Evolutionary conservation across 2,888 invertebrate species (phyloP).

Genomic region (Nycteola revayana): DNA sequence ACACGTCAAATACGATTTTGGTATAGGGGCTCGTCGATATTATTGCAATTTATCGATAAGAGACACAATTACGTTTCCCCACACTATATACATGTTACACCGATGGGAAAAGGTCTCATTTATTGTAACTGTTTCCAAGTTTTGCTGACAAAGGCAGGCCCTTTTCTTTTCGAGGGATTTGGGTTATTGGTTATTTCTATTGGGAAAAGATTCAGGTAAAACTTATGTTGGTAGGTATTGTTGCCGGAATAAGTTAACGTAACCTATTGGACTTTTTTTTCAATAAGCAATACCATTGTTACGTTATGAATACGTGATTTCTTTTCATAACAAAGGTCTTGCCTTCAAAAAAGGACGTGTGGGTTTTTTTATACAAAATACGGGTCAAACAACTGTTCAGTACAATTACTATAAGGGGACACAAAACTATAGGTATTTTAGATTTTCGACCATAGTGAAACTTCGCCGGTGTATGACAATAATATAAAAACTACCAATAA

Average conservation of each 20-base stretch:
- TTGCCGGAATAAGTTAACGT: slow-evolving; percentile 22
- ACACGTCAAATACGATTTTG: no score
- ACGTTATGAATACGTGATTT: background rate
- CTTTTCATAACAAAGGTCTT: background rate
- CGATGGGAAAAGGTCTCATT: slow-evolving; percentile 50
- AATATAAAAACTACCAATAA: no score
- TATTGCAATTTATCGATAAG: slow-evolving; percentile 2
- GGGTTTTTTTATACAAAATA: no score
- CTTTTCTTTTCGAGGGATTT: slow-evolving; percentile 52
- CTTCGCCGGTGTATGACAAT: no score
- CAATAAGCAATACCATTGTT: slow-evolving; percentile 5
- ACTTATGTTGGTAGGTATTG: slow-evolving; percentile 18
- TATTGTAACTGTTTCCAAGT: slow-evolving; percentile 52
- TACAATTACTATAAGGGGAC: no score
- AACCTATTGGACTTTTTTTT: slow-evolving; percentile 13
- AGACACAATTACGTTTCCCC: slow-evolving; percentile 1
- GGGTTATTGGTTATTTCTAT: slow-evolving; percentile 64
- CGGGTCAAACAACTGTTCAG: no score
- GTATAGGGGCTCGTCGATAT: no score
- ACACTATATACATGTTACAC: slow-evolving; percentile 21
- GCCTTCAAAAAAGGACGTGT: no score
- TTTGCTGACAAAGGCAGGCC: slow-evolving; percentile 62
- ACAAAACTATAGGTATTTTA: no score
- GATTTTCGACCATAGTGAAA: no score
- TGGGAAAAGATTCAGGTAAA: slow-evolving; percentile 36